A percentile compares a stretch with the other conserved stretches of the same genome.
phyloP scores from a whole-genome alignment of 1,140 invertebrate genomes.

The Hirudo medicinalis region DNA sequence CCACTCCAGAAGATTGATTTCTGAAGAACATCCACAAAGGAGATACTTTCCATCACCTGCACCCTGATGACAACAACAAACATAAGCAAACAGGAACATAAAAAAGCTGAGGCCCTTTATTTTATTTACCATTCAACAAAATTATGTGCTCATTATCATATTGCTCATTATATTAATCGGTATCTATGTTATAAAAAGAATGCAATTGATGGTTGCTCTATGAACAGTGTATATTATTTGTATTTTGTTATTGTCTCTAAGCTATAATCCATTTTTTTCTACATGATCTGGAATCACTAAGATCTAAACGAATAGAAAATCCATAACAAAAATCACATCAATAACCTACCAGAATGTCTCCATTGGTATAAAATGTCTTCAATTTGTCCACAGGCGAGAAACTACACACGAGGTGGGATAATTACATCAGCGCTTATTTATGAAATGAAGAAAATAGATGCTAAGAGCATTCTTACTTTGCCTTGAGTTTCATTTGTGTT shows the following conservation, averaged over 20 bases:
- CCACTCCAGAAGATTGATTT: conserved; percentile 55
- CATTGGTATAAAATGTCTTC: conserved; percentile 71
- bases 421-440: too few species aligned
- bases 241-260: not conserved
- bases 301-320: not conserved
- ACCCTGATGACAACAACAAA: conserved; percentile 46
- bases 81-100: not conserved
- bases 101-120: too few species aligned
- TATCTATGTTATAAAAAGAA: too few species aligned
- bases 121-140: too few species aligned
- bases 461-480: too few species aligned
- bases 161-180: too few species aligned
- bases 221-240: not conserved
- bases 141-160: too few species aligned
- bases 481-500: too few species aligned
- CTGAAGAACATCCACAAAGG: conserved; percentile 58
- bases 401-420: conserved; percentile 42
- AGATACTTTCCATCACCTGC: conserved; percentile 54
- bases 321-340: not conserved
- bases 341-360: conserved; percentile 53
- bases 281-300: not conserved
- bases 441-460: too few species aligned
- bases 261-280: not conserved
- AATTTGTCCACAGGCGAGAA: conserved; percentile 62
- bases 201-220: not conserved